Evolutionary conservation across 2,797 vertebrate species (phyloP), one percentile per base, ranked within the genome.

Genomic region (Danio choprae): DNA sequence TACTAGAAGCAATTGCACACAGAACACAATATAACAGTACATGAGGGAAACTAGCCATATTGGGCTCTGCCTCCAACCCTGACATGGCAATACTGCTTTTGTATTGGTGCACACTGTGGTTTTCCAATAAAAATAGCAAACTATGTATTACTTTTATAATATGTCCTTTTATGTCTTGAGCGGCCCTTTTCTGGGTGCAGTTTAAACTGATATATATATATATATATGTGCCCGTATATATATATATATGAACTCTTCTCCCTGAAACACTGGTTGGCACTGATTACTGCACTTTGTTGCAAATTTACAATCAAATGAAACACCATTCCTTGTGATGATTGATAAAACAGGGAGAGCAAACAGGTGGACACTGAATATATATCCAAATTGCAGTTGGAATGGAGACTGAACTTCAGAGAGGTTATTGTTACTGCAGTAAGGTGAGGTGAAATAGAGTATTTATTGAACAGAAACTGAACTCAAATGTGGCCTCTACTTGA

Each of bases 341-440:
- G 89, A 83, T 88, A 90, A 89, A 85, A 72, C 51, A 38, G 64
- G 65, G 65, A 55, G 64, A 29, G 12, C 53, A 62, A n/a, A 48
- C 64, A 62, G n/a, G 55, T 8, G 60, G 89, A 90, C 91, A 91
- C 90, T 91, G 90, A 91, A 89, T 90, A 85, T 86, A 88, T 84
- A 87, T 79, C 87, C 50, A 74, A 60, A 59, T 77, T 85, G 85
- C 77, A 84, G 91, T 89, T 86, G 85, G 51, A 87, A 84, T 79
- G 59, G 74, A 83, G 82, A 53, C 76, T 84, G 82, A 82, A 83
- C 65, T 80, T 83, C 76, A 53, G 48, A 68, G 83, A 56, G 56
- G 60, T 70, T 64, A 73, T 80, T 78, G 80, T 81, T 82, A 82
- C 65, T 74, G 62, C 1, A 81, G 83, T 69, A 53, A 73, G 13